Base-by-base conservation (phyloP, 2,113 vertebrate species). In the Scalopus aquaticus region DNA sequence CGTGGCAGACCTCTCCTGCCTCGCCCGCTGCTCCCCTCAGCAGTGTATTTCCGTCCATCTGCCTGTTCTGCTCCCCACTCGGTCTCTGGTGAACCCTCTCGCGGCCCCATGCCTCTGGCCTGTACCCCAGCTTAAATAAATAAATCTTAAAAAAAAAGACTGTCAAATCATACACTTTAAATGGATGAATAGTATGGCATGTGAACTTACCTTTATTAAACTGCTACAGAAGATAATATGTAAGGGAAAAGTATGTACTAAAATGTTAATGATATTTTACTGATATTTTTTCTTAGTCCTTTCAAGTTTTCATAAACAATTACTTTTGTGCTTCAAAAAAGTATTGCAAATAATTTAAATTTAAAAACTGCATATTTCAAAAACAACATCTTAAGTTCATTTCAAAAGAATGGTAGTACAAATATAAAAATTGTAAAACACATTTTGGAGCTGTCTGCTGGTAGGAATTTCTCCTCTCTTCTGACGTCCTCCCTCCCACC, bases 221-320 rank as follows among this genome's bases (percentile, higher is more conserved):
- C 15, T 92, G 20, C 56, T 58, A 78, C 28, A 30, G 67, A 49
- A 46, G 70, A 54, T 30, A 46, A 32, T 6, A 10, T 46, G 20
- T 65, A 42, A 9, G 11, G 28, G 26, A 72, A 13, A 28, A 28
- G 6, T 58, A 60, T 37, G 17, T 51, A n/a, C 30, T 49, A 85
- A 44, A 30, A 49, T 60, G 64, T 67, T 69, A 60, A 9, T 84
- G 32, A 22, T 42, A 17, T 69, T 70, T 64, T 77, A 73, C 16
- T 76, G 46, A 24, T 89, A n/a, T 69, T 78, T 69, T 49, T 90
- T 67, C 28, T 39, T 74, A 92, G 42, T 86, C 19, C 10, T 58
- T 80, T 60, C 8, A 89, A 64, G 20, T 85, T 76, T 93, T 80
- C n/a, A 87, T 72, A 28, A 87, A 69, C 19, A 67, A 39, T 95